Evolutionary conservation across 2,888 invertebrate genomes (phyloP).

Genomic region (Drosophila villosipedis): DNA sequence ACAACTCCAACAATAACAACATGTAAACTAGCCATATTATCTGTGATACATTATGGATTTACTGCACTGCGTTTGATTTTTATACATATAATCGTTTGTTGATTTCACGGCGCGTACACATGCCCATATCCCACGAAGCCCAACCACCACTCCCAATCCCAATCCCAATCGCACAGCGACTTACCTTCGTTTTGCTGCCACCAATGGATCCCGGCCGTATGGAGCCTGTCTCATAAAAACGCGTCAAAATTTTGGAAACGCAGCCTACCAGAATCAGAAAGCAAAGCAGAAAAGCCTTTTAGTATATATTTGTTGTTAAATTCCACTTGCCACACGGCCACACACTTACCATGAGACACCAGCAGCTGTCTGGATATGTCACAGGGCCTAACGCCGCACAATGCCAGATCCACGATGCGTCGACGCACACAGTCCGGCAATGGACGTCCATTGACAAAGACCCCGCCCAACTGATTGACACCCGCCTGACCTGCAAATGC

Average conservation of each 20-base stretch:
- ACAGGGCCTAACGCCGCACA: constrained; percentile 97
- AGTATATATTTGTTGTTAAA: constrained; percentile 1
- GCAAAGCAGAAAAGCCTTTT: constrained; percentile 11
- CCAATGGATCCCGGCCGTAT: constrained; percentile 98
- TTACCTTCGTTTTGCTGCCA: constrained; percentile 97
- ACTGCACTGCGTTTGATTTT: constrained; percentile 78
- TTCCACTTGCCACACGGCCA: constrained; percentile 15
- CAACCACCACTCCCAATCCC: background rate
- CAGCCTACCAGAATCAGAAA: constrained; percentile 87
- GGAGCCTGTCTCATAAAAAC: constrained; percentile 98
- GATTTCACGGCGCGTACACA: constrained; percentile 68
- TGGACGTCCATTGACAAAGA: constrained; percentile 98
- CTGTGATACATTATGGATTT: constrained; percentile 74
- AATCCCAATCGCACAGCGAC: constrained; percentile 33
- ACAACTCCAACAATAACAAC: constrained; percentile 26
- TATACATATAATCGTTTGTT: constrained; percentile 69
- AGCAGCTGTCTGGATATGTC: constrained; percentile 98
- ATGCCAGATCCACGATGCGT: constrained; percentile 96
- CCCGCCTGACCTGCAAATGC: constrained; percentile 94
- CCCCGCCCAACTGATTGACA: constrained; percentile 98
- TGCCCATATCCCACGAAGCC: constrained; percentile 56
- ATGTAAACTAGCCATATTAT: constrained; percentile 72
- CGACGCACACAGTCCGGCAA: constrained; percentile 97
- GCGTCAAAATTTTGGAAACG: constrained; percentile 97
- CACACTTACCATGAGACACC: constrained; percentile 92